Conservation (phyloP, 2,888 invertebrate species). For the Mesochorus sp. region DNA sequence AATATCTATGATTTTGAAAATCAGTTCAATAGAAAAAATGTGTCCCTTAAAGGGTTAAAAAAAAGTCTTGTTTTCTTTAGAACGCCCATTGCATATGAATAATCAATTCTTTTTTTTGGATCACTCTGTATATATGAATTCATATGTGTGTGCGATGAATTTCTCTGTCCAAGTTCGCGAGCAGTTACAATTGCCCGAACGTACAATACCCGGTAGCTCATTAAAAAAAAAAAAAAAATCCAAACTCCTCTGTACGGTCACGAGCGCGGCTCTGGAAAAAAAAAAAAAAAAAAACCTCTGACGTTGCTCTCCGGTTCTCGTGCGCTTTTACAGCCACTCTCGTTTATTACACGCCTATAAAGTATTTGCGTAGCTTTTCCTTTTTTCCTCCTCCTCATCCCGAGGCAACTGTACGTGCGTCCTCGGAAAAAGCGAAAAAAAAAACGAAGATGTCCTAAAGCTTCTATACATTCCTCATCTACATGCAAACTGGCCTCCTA, state of each 20-base stretch:
- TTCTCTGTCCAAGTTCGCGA: not conserved
- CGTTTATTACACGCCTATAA: conserved; percentile 34
- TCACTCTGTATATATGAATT: not conserved
- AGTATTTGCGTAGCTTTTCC: conserved; percentile 25
- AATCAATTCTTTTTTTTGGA: no score
- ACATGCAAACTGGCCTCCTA: conserved; percentile 56
- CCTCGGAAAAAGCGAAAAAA: conserved; percentile 31
- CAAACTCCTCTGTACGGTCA: not conserved
- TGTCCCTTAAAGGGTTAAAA: no score
- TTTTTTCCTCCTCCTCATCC: not conserved
- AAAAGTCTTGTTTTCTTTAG: no score
- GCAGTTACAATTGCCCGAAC: conserved; percentile 24
- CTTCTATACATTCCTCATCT: conserved; percentile 44
- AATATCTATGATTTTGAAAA: no score
- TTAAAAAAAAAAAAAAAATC: conserved; percentile 48
- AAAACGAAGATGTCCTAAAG: not conserved
- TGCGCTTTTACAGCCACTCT: conserved; percentile 46
- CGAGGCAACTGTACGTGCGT: not conserved
- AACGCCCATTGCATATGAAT: no score
- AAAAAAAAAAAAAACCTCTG: not conserved
- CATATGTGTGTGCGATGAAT: not conserved
- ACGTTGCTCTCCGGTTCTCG: conserved; percentile 15
- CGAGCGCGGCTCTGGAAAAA: no score
- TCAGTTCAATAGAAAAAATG: no score
- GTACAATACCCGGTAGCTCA: conserved; percentile 24